A percentile compares a stretch with the other conserved stretches of the same genome.
phyloP scores from a whole-genome alignment of 2,113 vertebrate genomes.

The Leucopsar rothschildi region DNA sequence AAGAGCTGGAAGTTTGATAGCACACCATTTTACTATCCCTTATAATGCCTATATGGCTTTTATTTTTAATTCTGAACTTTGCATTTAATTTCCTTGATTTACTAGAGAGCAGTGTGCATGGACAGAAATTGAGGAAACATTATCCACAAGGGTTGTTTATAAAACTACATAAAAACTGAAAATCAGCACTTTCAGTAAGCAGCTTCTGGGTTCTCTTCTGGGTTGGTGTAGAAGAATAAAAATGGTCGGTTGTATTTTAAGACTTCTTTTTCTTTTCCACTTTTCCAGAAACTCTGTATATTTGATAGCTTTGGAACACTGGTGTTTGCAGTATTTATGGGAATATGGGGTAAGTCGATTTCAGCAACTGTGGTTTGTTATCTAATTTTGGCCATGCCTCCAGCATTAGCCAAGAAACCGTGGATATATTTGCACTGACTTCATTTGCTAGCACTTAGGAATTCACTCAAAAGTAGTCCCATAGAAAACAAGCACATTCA shows the following conservation, averaged over 20 bases:
- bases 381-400: slow-evolving; percentile 22
- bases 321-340: slow-evolving; percentile 93
- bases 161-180: background rate
- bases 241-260: background rate
- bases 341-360: slow-evolving; percentile 87
- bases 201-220: background rate
- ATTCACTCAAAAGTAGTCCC: background rate
- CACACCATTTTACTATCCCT: background rate
- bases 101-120: background rate
- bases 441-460: background rate
- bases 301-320: slow-evolving; percentile 95
- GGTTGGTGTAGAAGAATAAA: background rate
- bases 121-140: background rate
- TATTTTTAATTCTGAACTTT: background rate
- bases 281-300: slow-evolving; percentile 87
- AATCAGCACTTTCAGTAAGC: background rate
- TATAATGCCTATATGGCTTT: background rate
- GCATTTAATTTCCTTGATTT: background rate
- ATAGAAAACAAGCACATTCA: background rate
- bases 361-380: background rate
- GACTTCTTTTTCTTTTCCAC: background rate
- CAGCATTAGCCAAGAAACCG: background rate
- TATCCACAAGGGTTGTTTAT: background rate
- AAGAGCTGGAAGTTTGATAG: background rate
- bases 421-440: background rate